Evolutionary conservation across 2,888 invertebrate species (phyloP), one percentile per base, ranked within the genome.

Genomic region (Drosophila glabriapex): DNA sequence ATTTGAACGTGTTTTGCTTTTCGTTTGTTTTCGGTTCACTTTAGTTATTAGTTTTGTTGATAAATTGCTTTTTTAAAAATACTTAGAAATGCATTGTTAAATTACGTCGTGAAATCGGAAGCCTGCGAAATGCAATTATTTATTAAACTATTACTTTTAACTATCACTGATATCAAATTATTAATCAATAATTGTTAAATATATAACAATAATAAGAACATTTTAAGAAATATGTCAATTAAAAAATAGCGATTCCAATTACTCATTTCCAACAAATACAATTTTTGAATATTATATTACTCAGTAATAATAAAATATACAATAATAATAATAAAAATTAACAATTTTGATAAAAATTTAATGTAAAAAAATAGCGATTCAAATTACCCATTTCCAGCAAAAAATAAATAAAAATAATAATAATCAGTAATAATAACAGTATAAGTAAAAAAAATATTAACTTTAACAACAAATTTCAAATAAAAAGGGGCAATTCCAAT

Each of bases 21-120:
- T 59, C 54, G 19, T 49, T 70, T 67, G 52, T 68, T 52, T 53
- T 63, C 33, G 35, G 37, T 59, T 56, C 67, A 68, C 70, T 79
- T 68, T 59, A 28, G 25, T 67, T 73, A 63, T 79, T 69, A 78
- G 63, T 69, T 74, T 76, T 61, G n/a, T 25, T 61, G 58, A 78
- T 52, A 61, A 61, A 68, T 64, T 63, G 25, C 58, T 33, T 76
- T 37, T 54, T 58, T 31, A 6, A 14, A 66, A 58, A 28, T 77
- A 69, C 25, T 55, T 39, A 25, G 9, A 73, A 61, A 39, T 62
- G 55, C 60, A 56, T 14, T 46, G 25, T 28, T 22, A 9, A 16
- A 9, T 25, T 46, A 16, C 22, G 22, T 16, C 16, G 22, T 9
- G 7, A 25, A 46, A 46, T 25, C 46, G 46, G 16, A 25, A 25